Conservation (phyloP, 2,888 invertebrate genomes). For the Catocala nupta region DNA sequence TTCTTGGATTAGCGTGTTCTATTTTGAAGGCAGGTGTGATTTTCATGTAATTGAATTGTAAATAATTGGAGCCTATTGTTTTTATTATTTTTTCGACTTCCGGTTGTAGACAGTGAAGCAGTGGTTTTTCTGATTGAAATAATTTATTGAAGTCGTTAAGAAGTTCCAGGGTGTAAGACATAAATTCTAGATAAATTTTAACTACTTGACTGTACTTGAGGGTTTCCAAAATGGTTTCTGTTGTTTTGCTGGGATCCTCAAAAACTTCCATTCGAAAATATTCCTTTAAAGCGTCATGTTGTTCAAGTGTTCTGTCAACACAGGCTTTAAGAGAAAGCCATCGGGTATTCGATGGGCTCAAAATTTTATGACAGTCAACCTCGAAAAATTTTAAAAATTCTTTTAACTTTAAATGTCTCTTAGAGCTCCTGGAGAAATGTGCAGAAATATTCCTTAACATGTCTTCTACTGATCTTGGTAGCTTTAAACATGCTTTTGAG, state of each 20-base stretch:
- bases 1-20: slow-evolving; percentile 19
- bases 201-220: neutral
- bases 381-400: slow-evolving; percentile 7
- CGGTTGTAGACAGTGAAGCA: slow-evolving; percentile 10
- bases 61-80: slow-evolving; percentile 12
- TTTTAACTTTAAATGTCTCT: slow-evolving; percentile 1
- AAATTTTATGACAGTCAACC: slow-evolving; percentile 4
- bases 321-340: slow-evolving; percentile 6
- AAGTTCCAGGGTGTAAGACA: slow-evolving; percentile 8
- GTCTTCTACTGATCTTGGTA: slow-evolving; percentile 58
- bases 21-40: slow-evolving; percentile 14
- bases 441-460: slow-evolving; percentile 32
- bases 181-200: slow-evolving; percentile 13
- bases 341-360: neutral
- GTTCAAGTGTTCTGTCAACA: slow-evolving; percentile 12
- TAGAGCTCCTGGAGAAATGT: slow-evolving; percentile 6
- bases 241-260: slow-evolving; percentile 17
- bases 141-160: slow-evolving; percentile 13
- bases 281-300: slow-evolving; percentile 6
- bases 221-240: slow-evolving; percentile 5
- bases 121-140: slow-evolving; percentile 15
- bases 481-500: slow-evolving; percentile 55
- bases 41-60: neutral
- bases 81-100: slow-evolving; percentile 12
- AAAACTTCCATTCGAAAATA: slow-evolving; percentile 14